A percentile compares a stretch with the other conserved stretches of the same genome.
These are phyloP conservation scores for Menidia beryllina DNA, from an alignment of 2,113 vertebrate genomes.

Conservation along the genomic window DNA sequence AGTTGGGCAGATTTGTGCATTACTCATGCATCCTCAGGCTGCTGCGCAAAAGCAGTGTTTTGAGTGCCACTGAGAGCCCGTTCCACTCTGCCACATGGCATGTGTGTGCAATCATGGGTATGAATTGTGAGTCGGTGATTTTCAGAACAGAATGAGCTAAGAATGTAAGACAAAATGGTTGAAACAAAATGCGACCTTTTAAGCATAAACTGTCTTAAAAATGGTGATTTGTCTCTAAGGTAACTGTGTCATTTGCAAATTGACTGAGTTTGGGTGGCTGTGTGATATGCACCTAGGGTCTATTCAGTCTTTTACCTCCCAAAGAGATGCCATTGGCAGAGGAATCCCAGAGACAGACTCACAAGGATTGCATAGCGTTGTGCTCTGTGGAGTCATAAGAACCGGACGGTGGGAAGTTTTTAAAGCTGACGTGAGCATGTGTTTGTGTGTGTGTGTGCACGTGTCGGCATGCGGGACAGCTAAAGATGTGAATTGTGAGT, in stretches of 20 bases:
- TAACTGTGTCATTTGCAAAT: neutral
- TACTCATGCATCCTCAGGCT: constrained; percentile 74
- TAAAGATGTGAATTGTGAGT: constrained; percentile 32
- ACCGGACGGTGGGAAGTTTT: constrained; percentile 38
- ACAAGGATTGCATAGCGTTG: constrained; percentile 16
- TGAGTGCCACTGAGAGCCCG: constrained; percentile 58
- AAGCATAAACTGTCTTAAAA: neutral
- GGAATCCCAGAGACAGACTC: constrained; percentile 27
- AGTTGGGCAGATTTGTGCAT: constrained; percentile 72
- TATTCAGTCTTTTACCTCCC: constrained; percentile 13
- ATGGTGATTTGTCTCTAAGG: neutral
- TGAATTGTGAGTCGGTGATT: constrained; percentile 47
- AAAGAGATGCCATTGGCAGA: constrained; percentile 27
- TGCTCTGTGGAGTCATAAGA: constrained; percentile 32
- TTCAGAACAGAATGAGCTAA: constrained; percentile 23
- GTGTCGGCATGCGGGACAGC: too few species aligned
- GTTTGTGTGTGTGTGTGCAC: neutral
- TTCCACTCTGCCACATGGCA: constrained; percentile 59
- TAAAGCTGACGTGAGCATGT: constrained; percentile 20
- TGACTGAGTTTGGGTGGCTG: constrained; percentile 6
- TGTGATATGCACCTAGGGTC: neutral
- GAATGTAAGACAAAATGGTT: constrained; percentile 1
- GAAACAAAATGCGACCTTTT: neutral
- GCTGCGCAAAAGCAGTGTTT: constrained; percentile 35
- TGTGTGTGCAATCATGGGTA: constrained; percentile 57